Conservation (phyloP, 2,797 vertebrate species). For the Lepilemur septentrionalis region DNA sequence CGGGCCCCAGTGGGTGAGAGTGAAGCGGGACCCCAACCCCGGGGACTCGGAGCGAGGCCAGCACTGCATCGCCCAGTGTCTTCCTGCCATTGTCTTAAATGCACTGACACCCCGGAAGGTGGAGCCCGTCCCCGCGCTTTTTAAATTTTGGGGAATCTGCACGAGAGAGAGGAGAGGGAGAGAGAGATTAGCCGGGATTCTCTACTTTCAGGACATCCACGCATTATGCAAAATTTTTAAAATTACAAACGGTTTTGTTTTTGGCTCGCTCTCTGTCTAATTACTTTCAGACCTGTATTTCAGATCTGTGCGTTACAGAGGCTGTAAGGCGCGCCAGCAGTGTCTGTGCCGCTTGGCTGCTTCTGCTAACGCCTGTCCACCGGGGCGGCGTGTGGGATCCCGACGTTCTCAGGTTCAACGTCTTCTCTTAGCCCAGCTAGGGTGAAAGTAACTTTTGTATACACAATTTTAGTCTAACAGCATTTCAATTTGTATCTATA, state of each 20-base stretch:
- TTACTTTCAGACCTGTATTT: neutral
- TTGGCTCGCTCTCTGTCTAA: neutral
- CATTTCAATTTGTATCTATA: neutral
- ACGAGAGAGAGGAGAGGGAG: neutral
- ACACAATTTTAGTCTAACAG: neutral
- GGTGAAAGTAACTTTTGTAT: neutral
- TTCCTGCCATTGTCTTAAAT: neutral
- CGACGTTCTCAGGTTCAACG: neutral
- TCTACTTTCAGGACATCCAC: neutral
- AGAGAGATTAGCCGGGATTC: neutral
- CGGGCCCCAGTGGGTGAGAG: accelerated
- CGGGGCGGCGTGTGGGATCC: neutral
- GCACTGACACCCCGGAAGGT: neutral
- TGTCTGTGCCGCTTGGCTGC: neutral
- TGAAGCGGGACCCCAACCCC: neutral
- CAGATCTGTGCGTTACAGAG: neutral
- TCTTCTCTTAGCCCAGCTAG: neutral
- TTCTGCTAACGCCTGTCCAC: neutral
- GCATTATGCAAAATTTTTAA: neutral
- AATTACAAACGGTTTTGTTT: neutral
- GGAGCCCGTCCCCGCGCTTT: neutral
- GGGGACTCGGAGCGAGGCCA: neutral
- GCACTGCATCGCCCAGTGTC: neutral
- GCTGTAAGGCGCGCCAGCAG: neutral
- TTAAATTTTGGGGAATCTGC: neutral